Conservation (phyloP, 2,113 vertebrate species). For the Tretioscincus oriximinensis region DNA sequence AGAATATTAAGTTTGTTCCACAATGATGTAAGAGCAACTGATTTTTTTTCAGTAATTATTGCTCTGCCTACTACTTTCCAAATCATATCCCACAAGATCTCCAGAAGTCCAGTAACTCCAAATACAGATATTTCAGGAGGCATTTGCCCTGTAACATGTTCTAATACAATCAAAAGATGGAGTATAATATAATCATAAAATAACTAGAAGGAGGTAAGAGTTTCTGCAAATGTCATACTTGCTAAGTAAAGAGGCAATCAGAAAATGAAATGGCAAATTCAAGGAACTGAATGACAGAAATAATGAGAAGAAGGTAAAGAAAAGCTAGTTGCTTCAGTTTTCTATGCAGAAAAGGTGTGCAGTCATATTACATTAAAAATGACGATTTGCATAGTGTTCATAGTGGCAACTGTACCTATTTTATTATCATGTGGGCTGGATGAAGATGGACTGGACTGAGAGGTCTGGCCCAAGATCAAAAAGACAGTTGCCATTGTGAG, state of each 20-base stretch:
- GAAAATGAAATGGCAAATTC: neutral
- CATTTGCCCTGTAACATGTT: neutral
- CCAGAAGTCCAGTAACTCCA: neutral
- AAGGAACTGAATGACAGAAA: neutral
- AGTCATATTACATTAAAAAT: no score
- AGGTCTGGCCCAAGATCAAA: no score
- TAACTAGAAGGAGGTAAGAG: neutral
- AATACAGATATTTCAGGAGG: neutral
- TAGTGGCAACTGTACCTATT: no score
- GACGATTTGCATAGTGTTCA: no score
- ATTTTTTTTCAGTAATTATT: neutral
- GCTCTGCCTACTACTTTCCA: neutral
- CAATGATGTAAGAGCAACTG: no score
- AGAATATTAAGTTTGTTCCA: neutral
- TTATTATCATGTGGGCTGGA: no score
- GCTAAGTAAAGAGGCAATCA: neutral
- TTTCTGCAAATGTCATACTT: neutral
- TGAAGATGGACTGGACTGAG: no score
- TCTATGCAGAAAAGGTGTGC: neutral
- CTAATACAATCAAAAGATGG: neutral
- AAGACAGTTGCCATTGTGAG: no score
- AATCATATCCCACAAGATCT: neutral
- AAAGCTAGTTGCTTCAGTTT: neutral
- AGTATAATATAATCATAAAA: neutral
- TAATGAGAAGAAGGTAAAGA: no score